phyloP scores from a whole-genome alignment of 2,113 vertebrate species.

The Nycticorax nycticorax region DNA sequence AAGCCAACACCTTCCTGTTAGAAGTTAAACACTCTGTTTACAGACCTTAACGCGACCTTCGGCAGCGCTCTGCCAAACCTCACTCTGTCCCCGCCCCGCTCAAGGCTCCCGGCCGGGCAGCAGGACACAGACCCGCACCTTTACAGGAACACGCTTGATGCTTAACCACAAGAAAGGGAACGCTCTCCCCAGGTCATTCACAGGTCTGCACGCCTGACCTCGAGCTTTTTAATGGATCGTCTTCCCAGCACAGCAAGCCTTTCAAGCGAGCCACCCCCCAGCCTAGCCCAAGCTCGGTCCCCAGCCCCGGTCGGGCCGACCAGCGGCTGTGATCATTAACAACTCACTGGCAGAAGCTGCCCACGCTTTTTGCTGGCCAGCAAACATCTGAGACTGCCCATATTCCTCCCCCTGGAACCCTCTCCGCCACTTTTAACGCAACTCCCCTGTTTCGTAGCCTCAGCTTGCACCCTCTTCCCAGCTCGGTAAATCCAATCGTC shows the following conservation, averaged over 20 bases:
- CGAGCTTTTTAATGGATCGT: not conserved
- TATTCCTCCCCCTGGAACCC: not conserved
- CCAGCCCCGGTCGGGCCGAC: not conserved
- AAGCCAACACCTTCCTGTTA: conserved; percentile 46
- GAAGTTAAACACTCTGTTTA: not conserved
- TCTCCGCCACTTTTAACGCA: not conserved
- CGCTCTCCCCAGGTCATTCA: not conserved
- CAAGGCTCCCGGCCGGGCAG: not conserved
- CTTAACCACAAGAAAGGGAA: not conserved
- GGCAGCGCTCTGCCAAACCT: not conserved
- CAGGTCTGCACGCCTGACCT: not conserved
- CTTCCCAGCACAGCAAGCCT: not conserved
- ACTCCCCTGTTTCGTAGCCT: not conserved
- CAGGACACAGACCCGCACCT: not conserved
- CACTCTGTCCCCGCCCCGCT: rapidly evolving
- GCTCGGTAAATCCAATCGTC: not conserved
- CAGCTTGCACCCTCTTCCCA: not conserved
- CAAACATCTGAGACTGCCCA: not conserved
- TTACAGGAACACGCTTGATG: not conserved
- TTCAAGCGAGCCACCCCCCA: not conserved
- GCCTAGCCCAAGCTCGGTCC: not conserved
- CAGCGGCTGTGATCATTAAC: not conserved
- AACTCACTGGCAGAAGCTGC: not conserved
- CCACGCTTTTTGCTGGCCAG: not conserved
- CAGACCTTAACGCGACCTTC: conserved; percentile 1